Base-by-base conservation (phyloP, 37 sponge, comb jelly and placozoan species). In the Sycon ciliatum region DNA sequence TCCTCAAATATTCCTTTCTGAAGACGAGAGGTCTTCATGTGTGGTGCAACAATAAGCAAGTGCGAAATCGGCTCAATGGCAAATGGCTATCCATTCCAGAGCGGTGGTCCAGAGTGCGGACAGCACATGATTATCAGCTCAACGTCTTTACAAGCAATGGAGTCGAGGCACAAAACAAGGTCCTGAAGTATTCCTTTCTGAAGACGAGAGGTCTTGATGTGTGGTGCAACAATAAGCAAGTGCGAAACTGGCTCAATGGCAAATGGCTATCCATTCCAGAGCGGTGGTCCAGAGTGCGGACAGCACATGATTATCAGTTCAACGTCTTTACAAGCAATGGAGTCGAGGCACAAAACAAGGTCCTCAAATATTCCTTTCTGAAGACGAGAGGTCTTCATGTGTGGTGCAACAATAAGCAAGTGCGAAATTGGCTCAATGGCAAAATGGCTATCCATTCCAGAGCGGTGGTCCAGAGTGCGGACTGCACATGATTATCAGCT, bases 71-170 rank as follows among this genome's bases (percentile, higher is more conserved):
- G 78, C 39, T 77, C 4, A 54, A 18, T 1, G 22, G 39, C 4
- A 67, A 67, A 32, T 77, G 78, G 78, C 69, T 77, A 24, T 16
- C 30, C 9, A 16, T 16, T 69, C 29, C 35, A 38, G 55, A 75
- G 76, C 26, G 52, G 28, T 75, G 76, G 76, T 53, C 67, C 31
- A 20, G 65, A 22, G 75, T 64, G 32, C 61, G 20, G 35, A 38
- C 64, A 27, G 75, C 57, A 23, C 9, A 34, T 3, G 31, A 33
- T 40, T 74, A 61, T 24, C 62, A 74, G 57, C 42, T 30, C 16
- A 64, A 62, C 13, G 30, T 74, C 4, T n/a, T 61, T 32, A 74
- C 75, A 3, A 74, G 37, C 34, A 74, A 74, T 60, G 75, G 75
- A 2, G 28, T 46, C 40, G 75, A 74, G 30, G 75, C 75, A 27